These are phyloP conservation scores for Drosophila subsilvestris DNA, from an alignment of 2,888 invertebrate species.

Conservation along the genomic window DNA sequence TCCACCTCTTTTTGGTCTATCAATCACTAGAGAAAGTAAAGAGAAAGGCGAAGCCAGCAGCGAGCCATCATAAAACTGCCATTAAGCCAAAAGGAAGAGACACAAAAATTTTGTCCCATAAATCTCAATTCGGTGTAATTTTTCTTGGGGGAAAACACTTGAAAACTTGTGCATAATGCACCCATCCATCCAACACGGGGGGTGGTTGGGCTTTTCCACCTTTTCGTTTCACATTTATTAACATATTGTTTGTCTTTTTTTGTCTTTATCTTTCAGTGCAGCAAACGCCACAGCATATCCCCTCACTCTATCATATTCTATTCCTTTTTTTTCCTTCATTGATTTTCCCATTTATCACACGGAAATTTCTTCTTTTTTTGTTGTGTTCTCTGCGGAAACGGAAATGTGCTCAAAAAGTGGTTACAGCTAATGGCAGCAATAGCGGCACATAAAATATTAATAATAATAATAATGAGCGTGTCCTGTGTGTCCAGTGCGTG, in stretches of 20 bases:
- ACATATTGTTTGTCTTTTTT: conserved; percentile 77
- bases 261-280: conserved; percentile 63
- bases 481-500: not conserved
- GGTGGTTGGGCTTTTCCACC: not conserved
- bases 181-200: conserved; percentile 2
- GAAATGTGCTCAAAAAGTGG: conserved; percentile 61
- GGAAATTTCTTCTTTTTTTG: conserved; percentile 26
- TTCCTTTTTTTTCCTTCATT: conserved; percentile 30
- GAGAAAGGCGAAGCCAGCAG: not conserved
- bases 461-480: conserved; percentile 46
- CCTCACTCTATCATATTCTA: conserved; percentile 1
- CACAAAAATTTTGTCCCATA: conserved; percentile 58
- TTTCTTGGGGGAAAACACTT: conserved; percentile 51
- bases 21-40: conserved; percentile 50
- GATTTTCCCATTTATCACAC: conserved; percentile 73
- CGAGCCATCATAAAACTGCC: conserved; percentile 76
- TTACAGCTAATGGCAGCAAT: conserved; percentile 68
- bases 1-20: conserved; percentile 60
- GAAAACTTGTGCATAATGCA: conserved; percentile 27
- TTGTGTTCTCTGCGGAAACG: conserved; percentile 57
- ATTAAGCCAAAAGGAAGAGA: conserved; percentile 59
- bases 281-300: conserved; percentile 2
- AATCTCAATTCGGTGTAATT: conserved; percentile 70
- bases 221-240: conserved; percentile 51
- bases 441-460: conserved; percentile 70